A percentile compares a stretch with the other conserved stretches of the same genome.
phyloP scores from a whole-genome alignment of 2,113 vertebrate genomes.

The Microtus richardsoni region DNA sequence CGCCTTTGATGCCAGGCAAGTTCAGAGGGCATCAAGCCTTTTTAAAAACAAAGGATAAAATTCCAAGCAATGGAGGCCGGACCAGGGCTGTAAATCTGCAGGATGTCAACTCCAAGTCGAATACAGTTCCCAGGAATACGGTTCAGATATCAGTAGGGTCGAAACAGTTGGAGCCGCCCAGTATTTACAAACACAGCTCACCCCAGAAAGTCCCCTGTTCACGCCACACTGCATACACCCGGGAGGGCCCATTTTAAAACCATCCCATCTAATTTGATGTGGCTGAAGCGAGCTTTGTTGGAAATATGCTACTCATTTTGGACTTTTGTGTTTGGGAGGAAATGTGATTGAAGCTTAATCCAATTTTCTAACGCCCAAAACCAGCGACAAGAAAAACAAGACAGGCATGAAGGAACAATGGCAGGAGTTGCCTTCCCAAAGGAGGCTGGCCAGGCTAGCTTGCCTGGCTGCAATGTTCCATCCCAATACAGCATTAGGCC shows the following conservation, averaged over 20 bases:
- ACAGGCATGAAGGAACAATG: slow-evolving; percentile 43
- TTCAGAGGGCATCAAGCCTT: slow-evolving; percentile 61
- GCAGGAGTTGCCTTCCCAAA: background rate
- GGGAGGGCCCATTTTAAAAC: slow-evolving; percentile 68
- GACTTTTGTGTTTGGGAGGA: slow-evolving; percentile 79
- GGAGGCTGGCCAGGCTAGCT: background rate
- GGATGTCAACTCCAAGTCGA: slow-evolving; percentile 68
- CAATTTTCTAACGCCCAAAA: slow-evolving; percentile 80
- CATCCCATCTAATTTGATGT: slow-evolving; percentile 78
- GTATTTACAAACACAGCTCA: slow-evolving; percentile 78
- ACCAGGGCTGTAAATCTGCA: slow-evolving; percentile 41
- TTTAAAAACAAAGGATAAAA: slow-evolving; percentile 53
- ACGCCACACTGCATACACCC: background rate
- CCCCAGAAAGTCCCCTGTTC: slow-evolving; percentile 55
- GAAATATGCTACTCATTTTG: slow-evolving; percentile 82
- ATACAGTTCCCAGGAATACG: slow-evolving; percentile 70
- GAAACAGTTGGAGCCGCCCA: slow-evolving; percentile 65
- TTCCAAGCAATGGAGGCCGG: background rate
- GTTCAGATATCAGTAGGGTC: slow-evolving; percentile 79
- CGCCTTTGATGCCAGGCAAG: slow-evolving; percentile 56
- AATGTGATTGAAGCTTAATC: slow-evolving; percentile 83
- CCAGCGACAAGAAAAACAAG: slow-evolving; percentile 67
- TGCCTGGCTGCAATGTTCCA: slow-evolving; percentile 31
- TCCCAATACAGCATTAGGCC: background rate
- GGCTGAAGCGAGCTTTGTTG: slow-evolving; percentile 77